A percentile compares a stretch with the other conserved stretches of the same genome.
These are phyloP conservation scores for Cryptus armator DNA, from an alignment of 2,888 invertebrate genomes.

Conservation along the genomic window DNA sequence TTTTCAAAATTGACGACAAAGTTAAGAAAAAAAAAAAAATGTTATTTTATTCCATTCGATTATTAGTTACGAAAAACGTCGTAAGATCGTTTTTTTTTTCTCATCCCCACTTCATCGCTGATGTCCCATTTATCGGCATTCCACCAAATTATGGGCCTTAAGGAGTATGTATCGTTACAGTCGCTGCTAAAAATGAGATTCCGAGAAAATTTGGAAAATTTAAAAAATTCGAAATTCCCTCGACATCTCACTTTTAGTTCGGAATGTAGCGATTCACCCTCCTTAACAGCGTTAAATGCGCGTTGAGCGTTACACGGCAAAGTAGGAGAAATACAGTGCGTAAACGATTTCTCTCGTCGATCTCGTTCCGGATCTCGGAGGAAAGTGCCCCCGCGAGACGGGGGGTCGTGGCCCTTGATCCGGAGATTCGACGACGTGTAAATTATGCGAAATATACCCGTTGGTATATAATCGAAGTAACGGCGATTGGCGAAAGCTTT, in stretches of 20 bases:
- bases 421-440: neutral
- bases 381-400: neutral
- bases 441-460: neutral
- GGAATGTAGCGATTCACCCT: no score
- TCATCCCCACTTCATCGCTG: neutral
- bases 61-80: neutral
- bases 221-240: no score
- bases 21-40: no score
- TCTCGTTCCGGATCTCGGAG: conserved; percentile 31
- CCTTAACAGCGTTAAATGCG: neutral
- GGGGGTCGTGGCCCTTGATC: no score
- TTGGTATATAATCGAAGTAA: neutral
- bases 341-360: conserved; percentile 25
- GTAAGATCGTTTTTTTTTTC: neutral
- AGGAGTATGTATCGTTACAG: neutral
- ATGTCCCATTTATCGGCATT: conserved; percentile 5
- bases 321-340: neutral
- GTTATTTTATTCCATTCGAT: no score
- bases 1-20: no score
- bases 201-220: no score
- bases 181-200: no score
- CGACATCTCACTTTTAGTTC: no score
- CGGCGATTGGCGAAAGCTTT: conserved; percentile 47
- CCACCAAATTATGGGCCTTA: neutral
- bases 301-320: neutral